Base-by-base conservation (phyloP, 2,113 vertebrate genomes). In the Syngnathus typhle region DNA sequence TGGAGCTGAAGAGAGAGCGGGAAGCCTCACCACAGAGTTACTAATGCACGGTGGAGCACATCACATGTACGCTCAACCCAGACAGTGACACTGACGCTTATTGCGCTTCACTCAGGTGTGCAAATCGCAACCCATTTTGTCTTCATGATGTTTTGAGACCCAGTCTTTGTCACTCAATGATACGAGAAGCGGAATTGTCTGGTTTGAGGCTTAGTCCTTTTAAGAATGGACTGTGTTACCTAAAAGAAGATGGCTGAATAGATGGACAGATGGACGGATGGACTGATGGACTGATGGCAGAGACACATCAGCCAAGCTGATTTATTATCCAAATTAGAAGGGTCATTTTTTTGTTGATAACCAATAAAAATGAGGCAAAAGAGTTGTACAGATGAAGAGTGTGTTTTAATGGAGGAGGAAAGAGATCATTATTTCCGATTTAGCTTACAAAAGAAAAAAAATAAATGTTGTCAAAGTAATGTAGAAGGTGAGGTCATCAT, bases 1-100 rank as follows among this genome's bases (percentile, higher is more conserved):
- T 88, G 82, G 85, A 88, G 84, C 82, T 85, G 85, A 85, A 85
- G 83, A 70, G 72, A 64, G 78, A 82, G 83, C 70, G 15, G 67
- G 52, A 72, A 67, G 72, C 67, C 72, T 72, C 9, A 65, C 74
- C 80, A 75, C 75, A 79, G 72, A 78, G 76, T 67, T 52, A 68
- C 72, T 81, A 69, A 87, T 83, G 85, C 70, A 75, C 67, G 77
- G 68, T 36, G 27, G 56, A 69, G 74, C 67, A 64, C 62, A 52
- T 55, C 0, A 13, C 64, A 63, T 54, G 47, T 60, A 67, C 3
- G 6, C 65, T 38, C 5, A 1, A 54, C 5, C 64, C 55, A 44
- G 61, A 64, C 21, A 44, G 64, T 5, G 65, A 63, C n/a, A 36
- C 55, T 7, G 55, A 37, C 55, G 36, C 27, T 58, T 32, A 36